Evolutionary conservation across 2,797 vertebrate genomes (phyloP), one percentile per base, ranked within the genome.

Genomic region (Crocidura indochinensis): DNA sequence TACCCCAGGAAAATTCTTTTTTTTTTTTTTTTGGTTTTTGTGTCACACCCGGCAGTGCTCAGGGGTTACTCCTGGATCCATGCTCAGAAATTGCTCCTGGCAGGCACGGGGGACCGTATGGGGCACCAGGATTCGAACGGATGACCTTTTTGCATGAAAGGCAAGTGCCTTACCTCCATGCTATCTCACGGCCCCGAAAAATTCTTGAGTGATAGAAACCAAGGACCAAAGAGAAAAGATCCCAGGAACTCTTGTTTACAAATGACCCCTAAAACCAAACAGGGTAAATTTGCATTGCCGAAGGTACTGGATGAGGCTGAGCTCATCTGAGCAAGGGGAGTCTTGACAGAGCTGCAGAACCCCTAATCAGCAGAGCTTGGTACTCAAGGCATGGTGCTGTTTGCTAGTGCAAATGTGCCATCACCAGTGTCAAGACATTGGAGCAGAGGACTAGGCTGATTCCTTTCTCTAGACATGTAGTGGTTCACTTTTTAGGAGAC

Each of bases 401-500:
- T 87, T 10, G 71, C 20, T n/a, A 1, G 82, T 51, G 14, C 4
- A 62, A 69, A 92, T 29, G 38, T 24, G 68, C 38, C 38, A 38
- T 38, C 38, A 83, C 6, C 49, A 88, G 56, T 8, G 10, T 80
- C 73, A 87, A 4, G 17, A 20, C 29, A 2, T 19, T 38, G 85
- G 76, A 5, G 0, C 20, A 10, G 6, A 60, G 62, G 29, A 24
- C 53, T 56, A 62, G 27, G 12, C 8, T 87, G 67, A 22, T 65
- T 82, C 71, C 73, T 71, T 31, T 85, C 76, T 83, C 67, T 81
- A 87, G 87, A 93, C 27, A 51, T 76, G 69, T 77, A 64, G 47
- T 78, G 29, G 38, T 91, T 87, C 71, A 22, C 80, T 81, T 20
- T 77, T 91, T 24, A 60, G 49, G 75, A 87, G 44, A 29, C 20